These are phyloP conservation scores for Molossus molossus DNA, from an alignment of 2,797 vertebrate species.

Conservation along the genomic window DNA sequence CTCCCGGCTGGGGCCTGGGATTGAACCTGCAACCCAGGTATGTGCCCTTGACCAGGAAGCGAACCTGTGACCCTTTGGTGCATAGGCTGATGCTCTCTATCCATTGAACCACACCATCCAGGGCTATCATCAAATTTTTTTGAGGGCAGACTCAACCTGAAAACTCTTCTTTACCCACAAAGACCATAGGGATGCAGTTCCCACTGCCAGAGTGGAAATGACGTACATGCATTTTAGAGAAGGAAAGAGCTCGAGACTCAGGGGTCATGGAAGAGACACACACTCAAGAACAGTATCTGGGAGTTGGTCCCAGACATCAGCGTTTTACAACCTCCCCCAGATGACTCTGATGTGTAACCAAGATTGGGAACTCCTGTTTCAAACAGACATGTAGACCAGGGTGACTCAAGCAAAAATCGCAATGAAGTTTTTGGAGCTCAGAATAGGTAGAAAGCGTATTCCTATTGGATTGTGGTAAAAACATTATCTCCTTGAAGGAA, in stretches of 20 bases:
- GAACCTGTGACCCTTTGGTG: too few species aligned
- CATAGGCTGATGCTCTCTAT: too few species aligned
- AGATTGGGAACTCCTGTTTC: not conserved
- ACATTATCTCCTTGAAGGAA: not conserved
- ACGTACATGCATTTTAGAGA: not conserved
- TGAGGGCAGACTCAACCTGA: not conserved
- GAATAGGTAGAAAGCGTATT: not conserved
- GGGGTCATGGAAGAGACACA: not conserved
- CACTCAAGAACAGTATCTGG: not conserved
- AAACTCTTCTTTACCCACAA: not conserved
- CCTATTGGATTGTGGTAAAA: not conserved
- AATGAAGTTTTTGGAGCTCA: not conserved
- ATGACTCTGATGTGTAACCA: not conserved
- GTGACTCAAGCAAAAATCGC: not conserved
- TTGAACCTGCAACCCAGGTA: too few species aligned
- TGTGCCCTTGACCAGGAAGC: too few species aligned
- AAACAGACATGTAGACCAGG: not conserved
- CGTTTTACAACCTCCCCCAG: not conserved
- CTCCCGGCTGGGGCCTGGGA: too few species aligned
- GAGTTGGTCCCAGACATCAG: not conserved
- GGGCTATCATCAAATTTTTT: slow-evolving; percentile 23
- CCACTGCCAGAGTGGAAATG: not conserved
- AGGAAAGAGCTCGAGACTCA: not conserved
- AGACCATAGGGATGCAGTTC: not conserved
- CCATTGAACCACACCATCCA: too few species aligned